Evolutionary conservation across 2,113 vertebrate species (phyloP).

Genomic region (Anhinga rufa): DNA sequence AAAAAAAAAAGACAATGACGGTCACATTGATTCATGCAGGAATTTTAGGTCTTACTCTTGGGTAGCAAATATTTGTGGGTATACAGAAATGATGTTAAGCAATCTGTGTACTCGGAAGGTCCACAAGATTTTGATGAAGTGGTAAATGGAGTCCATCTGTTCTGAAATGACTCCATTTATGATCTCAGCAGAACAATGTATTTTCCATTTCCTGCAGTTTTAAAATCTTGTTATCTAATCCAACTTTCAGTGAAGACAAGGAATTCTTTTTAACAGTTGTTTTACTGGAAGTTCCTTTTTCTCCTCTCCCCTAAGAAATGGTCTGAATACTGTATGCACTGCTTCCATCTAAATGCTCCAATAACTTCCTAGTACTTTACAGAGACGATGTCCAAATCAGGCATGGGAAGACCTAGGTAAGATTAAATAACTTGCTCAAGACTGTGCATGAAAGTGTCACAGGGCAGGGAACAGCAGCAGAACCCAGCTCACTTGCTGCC

Average conservation of each 20-base stretch:
- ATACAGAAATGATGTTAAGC: background rate
- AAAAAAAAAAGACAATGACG: background rate
- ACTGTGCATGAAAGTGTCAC: background rate
- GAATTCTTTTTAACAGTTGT: background rate
- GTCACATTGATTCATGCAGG: background rate
- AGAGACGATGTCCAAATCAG: background rate
- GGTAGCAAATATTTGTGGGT: background rate
- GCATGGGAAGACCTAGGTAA: background rate
- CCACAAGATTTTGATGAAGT: background rate
- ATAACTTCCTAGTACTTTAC: background rate
- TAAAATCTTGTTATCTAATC: background rate
- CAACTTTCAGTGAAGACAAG: background rate
- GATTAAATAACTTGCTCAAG: background rate
- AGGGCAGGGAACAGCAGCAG: background rate
- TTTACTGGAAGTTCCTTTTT: background rate
- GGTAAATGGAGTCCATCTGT: constrained; percentile 42
- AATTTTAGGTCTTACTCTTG: background rate
- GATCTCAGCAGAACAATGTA: constrained; percentile 28
- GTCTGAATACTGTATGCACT: background rate
- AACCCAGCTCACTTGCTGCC: background rate
- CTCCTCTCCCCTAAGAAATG: background rate
- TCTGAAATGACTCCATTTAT: background rate
- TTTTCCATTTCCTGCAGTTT: constrained; percentile 50
- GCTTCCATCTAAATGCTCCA: background rate
- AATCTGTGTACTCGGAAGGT: background rate